Percentiles rank a stretch among this genome's conserved stretches.
phyloP scores from a whole-genome alignment of 1,140 invertebrate genomes.

The Drosophila nikananu region DNA sequence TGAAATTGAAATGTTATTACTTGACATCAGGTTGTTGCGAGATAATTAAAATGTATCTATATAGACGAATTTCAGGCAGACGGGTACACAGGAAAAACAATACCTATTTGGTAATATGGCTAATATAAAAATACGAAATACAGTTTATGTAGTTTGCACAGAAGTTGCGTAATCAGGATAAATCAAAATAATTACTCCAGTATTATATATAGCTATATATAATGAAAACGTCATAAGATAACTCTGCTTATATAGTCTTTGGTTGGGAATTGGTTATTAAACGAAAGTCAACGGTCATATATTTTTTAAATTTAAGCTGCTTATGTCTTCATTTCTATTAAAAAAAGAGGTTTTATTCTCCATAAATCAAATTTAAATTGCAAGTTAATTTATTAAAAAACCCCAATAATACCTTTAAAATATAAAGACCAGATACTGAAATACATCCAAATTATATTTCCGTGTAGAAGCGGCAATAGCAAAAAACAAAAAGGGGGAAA shows the following conservation, averaged over 20 bases:
- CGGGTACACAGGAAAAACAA: slow-evolving; percentile 22
- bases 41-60: slow-evolving; percentile 75
- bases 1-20: slow-evolving; percentile 60
- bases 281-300: no score
- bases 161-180: neutral
- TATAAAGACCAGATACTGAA: neutral
- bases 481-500: slow-evolving; percentile 8
- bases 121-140: slow-evolving; percentile 4
- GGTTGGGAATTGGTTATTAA: no score
- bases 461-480: slow-evolving; percentile 12
- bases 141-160: neutral
- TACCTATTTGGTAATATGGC: neutral
- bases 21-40: slow-evolving; percentile 49
- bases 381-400: neutral
- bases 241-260: no score
- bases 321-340: no score
- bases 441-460: slow-evolving; percentile 11
- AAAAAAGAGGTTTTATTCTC: neutral
- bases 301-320: no score
- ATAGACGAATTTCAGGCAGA: slow-evolving; percentile 38
- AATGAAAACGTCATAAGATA: no score
- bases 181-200: neutral
- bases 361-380: neutral
- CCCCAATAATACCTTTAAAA: neutral
- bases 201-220: neutral